phyloP scores from a whole-genome alignment of 1,140 invertebrate genomes.

The Heliconius himera region DNA sequence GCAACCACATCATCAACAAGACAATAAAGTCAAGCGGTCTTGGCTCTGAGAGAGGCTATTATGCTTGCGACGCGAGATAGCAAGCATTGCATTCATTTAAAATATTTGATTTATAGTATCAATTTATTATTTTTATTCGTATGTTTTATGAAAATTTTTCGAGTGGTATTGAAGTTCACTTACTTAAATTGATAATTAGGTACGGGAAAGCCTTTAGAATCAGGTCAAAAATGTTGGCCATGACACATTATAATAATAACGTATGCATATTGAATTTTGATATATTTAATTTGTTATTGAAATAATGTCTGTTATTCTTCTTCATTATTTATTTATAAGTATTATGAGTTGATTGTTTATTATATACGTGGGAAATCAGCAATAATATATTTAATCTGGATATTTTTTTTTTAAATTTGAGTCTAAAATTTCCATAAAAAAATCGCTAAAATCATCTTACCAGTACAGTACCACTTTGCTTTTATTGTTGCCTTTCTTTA shows the following conservation, averaged over 20 bases:
- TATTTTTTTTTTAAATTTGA: too few species aligned
- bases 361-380: too few species aligned
- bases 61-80: constrained; percentile 12
- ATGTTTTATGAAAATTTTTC: neutral
- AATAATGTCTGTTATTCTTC: too few species aligned
- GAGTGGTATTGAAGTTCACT: neutral
- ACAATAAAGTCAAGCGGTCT: constrained; percentile 26
- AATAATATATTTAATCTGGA: too few species aligned
- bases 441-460: neutral
- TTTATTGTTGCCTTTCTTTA: neutral
- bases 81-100: neutral
- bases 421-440: too few species aligned
- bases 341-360: too few species aligned
- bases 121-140: neutral
- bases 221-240: neutral
- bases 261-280: too few species aligned
- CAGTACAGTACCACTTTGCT: neutral
- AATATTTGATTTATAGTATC: neutral
- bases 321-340: too few species aligned
- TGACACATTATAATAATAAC: neutral
- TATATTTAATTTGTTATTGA: too few species aligned
- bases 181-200: neutral
- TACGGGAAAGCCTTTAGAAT: neutral
- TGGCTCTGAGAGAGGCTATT: constrained; percentile 11
- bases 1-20: constrained; percentile 27